These are phyloP conservation scores for Pachyuromys duprasi DNA, from an alignment of 2,797 vertebrate species.

Conservation along the genomic window DNA sequence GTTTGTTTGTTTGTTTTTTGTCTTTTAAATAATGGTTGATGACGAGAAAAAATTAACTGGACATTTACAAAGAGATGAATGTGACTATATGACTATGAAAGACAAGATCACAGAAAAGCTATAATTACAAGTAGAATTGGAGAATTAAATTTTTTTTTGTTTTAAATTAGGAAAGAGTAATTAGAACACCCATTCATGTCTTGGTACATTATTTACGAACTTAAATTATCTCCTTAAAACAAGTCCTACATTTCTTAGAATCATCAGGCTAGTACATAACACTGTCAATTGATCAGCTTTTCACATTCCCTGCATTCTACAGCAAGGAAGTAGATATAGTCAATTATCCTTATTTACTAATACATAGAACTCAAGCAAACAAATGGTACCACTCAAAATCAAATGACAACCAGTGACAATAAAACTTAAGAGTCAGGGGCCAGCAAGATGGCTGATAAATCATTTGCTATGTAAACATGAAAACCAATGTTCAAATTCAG, in stretches of 20 bases:
- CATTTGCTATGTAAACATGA: background rate
- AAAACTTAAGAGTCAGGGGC: background rate
- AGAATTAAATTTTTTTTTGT: background rate
- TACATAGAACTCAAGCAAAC: background rate
- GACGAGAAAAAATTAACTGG: constrained; percentile 41
- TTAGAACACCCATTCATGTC: background rate
- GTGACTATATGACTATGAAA: background rate
- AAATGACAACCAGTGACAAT: background rate
- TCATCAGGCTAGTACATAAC: background rate
- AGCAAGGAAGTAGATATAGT: background rate
- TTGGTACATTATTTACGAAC: constrained; percentile 28
- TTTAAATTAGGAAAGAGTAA: background rate
- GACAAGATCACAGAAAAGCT: constrained; percentile 23
- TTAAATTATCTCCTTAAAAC: constrained; percentile 39
- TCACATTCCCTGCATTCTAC: background rate
- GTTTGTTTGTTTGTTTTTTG: background rate
- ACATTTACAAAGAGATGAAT: constrained; percentile 26
- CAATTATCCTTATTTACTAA: background rate
- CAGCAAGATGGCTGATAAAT: background rate
- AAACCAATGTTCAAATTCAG: background rate
- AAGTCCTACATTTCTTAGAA: constrained; percentile 1
- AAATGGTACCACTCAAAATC: constrained; percentile 37
- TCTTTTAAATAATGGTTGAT: background rate
- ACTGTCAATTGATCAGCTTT: background rate
- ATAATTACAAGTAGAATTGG: background rate